Evolutionary conservation across 2,888 invertebrate genomes (phyloP), one percentile per base, ranked within the genome.

Genomic region (Halocaridina rubra): DNA sequence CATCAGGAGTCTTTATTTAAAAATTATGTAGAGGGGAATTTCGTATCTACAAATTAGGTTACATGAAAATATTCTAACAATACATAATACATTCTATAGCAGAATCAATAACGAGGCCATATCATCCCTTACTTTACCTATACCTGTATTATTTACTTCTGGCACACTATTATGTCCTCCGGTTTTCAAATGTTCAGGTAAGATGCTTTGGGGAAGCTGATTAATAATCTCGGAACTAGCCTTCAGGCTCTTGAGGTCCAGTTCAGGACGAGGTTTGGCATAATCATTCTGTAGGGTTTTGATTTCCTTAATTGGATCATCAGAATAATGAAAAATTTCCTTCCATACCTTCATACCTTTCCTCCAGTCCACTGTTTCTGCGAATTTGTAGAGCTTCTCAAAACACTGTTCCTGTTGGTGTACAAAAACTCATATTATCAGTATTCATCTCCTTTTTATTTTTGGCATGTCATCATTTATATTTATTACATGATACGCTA

Each of bases 371-470:
- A 80, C 86, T 13, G 39, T 32, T 22, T 80, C 72, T 5, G 74
- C 88, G 33, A 86, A 69, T 33, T 84, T 72, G 78, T 78, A 88
- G 2, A 88, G 64, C 19, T 64, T 61, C 30, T 84, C 75, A 77
- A 88, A 88, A 53, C 84, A 86, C 13, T 86, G 46, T 32, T 88
- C 88, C 88, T 88, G 32, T n/a, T n/a, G n/a, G n/a, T n/a, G n/a
- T n/a, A n/a, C n/a, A n/a, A n/a, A n/a, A n/a, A n/a, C n/a, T n/a
- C n/a, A n/a, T n/a, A n/a, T n/a, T n/a, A n/a, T n/a, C n/a, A n/a
- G n/a, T n/a, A n/a, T n/a, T n/a, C n/a, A n/a, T n/a, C n/a, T n/a
- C n/a, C n/a, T n/a, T n/a, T n/a, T n/a, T n/a, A n/a, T n/a, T n/a
- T n/a, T n/a, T n/a, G n/a, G n/a, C n/a, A n/a, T n/a, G n/a, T n/a